Conservation (phyloP, 2,113 vertebrate genomes). For the Myotis lucifugus region DNA sequence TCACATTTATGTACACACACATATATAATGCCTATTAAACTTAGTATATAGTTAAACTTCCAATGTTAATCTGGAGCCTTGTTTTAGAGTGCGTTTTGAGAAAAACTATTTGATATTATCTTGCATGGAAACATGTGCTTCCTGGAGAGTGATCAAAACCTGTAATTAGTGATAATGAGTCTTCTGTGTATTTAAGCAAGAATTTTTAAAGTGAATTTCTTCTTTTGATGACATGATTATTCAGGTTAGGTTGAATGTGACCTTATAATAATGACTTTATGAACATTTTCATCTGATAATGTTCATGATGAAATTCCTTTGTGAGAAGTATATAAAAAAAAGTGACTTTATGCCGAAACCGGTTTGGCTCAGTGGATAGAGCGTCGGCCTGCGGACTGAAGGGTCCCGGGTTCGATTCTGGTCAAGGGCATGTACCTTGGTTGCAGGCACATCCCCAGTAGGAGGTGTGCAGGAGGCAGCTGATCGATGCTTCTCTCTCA, state of each 20-base stretch:
- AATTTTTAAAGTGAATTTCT: not conserved
- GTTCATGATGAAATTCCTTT: conserved; percentile 15
- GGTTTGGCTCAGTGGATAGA: too few species aligned
- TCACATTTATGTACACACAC: not conserved
- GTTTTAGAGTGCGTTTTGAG: conserved; percentile 2
- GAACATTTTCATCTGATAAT: not conserved
- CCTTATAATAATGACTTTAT: not conserved
- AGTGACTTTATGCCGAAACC: too few species aligned
- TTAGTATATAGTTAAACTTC: not conserved
- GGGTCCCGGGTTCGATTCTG: too few species aligned
- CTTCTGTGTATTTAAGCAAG: not conserved
- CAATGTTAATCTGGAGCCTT: not conserved
- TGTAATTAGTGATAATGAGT: conserved; percentile 1
- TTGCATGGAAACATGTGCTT: not conserved
- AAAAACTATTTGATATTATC: not conserved
- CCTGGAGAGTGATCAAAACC: conserved; percentile 5
- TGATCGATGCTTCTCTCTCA: too few species aligned
- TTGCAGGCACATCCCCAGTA: too few species aligned
- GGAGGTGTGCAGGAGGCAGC: too few species aligned
- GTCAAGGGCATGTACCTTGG: too few species aligned
- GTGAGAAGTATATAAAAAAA: not conserved
- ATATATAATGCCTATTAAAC: not conserved
- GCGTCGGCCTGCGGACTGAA: too few species aligned
- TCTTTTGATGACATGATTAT: conserved; percentile 53
- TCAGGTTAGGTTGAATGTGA: not conserved